Base-by-base conservation (phyloP, 2,797 vertebrate species). In the Poecilia velifera region DNA sequence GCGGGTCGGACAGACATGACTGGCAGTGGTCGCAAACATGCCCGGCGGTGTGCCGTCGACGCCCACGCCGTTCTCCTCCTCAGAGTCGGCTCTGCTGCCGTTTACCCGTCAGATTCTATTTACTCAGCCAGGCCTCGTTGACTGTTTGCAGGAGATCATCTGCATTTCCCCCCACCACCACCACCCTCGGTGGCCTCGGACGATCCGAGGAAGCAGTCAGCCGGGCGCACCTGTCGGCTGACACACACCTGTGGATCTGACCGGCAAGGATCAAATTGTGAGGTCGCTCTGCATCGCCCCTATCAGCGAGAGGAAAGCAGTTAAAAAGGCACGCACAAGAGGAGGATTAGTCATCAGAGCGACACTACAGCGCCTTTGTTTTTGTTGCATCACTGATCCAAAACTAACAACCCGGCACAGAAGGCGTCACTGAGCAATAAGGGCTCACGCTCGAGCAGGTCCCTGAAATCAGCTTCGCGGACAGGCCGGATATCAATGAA, bases 401-500 rank as follows among this genome's bases (percentile, higher is more conserved):
- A 86, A 89, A 82, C 73, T 84, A 89, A 87, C 87, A 90, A 84
- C 81, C 81, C 74, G 45, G 80, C 88, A 88, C 74, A 22, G 77
- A 78, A 82, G 74, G 84, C 86, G 81, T 89, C 86, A 90, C 81
- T 18, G 79, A 87, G 85, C 83, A 89, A 78, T 76, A 81, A 77
- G 81, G 96, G 93, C 90, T 90, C 91, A 94, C 78, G 92, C 94
- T 94, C 91, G 94, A 96, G 96, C 94, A 93, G 94, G 95, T 96
- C 96, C 93, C 95, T 93, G 93, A 96, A 95, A 97, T 96, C 95
- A 95, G 94, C 90, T 95, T 96, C 95, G 95, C 89, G 88, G 82
- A 96, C 95, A 93, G 94, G 93, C 94, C 95, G 88, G 94, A 96
- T 97, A 96, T 97, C 96, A 96, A 96, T 97, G 96, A 96, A 96